These are phyloP conservation scores for Brachionus angularis DNA, from an alignment of 1,140 invertebrate genomes.

Conservation along the genomic window DNA sequence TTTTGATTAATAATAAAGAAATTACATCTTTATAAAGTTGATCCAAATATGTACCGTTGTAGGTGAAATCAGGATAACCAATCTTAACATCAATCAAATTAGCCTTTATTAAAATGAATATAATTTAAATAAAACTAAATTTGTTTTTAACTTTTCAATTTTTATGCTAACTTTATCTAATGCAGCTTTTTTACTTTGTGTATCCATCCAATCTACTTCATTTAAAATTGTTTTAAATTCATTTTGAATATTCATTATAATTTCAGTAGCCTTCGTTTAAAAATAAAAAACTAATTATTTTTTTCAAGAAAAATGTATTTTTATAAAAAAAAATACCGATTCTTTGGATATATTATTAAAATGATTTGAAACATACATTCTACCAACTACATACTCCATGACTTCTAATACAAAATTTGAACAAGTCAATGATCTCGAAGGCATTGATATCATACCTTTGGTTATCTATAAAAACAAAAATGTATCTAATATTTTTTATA, in stretches of 20 bases:
- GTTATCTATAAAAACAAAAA: background rate
- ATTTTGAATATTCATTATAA: constrained; percentile 76
- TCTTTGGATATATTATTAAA: constrained; percentile 77
- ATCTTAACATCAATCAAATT: constrained; percentile 46
- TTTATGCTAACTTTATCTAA: constrained; percentile 75
- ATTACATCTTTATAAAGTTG: constrained; percentile 48
- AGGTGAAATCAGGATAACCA: constrained; percentile 49
- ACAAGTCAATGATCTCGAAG: constrained; percentile 61
- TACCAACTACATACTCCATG: constrained; percentile 76
- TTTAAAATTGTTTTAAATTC: constrained; percentile 72
- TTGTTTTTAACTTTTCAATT: background rate
- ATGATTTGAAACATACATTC: constrained; percentile 78
- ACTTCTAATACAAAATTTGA: constrained; percentile 75
- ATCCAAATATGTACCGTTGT: constrained; percentile 48
- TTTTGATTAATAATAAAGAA: no score
- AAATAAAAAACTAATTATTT: background rate
- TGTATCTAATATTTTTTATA: background rate
- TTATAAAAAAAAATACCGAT: no score
- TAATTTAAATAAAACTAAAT: background rate
- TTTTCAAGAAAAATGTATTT: background rate
- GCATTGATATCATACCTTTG: constrained; percentile 16
- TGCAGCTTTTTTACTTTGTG: constrained; percentile 71
- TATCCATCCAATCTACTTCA: constrained; percentile 75
- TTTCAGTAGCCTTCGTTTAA: constrained; percentile 68
- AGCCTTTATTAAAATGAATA: constrained; percentile 42